Percentiles rank a stretch among this genome's conserved stretches.
Conservation (phyloP, 2,888 invertebrate species). For the Tuta absoluta region DNA sequence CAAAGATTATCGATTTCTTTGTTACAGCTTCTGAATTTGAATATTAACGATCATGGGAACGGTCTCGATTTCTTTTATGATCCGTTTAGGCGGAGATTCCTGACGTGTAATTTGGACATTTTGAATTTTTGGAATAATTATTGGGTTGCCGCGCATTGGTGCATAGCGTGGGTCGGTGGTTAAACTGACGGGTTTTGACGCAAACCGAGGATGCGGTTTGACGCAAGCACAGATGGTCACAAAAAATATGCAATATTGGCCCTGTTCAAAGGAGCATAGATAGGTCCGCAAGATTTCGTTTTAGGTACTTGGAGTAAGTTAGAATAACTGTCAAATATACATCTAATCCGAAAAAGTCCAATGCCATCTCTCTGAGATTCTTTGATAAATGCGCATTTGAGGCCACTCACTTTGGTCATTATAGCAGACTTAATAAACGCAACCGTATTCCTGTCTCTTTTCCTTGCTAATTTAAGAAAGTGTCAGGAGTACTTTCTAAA, state of each 20-base stretch:
- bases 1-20: constrained; percentile 70
- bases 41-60: constrained; percentile 74
- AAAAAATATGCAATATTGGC: too few relatives aligned
- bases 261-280: too few relatives aligned
- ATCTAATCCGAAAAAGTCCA: too few relatives aligned
- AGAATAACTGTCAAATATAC: too few relatives aligned
- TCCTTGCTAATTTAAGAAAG: too few relatives aligned
- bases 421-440: too few relatives aligned
- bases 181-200: constrained; percentile 45
- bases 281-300: too few relatives aligned
- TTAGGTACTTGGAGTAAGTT: too few relatives aligned
- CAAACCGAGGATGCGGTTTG: constrained; percentile 51
- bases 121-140: constrained; percentile 25
- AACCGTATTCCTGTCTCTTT: too few relatives aligned
- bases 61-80: constrained; percentile 32
- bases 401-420: too few relatives aligned
- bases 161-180: constrained; percentile 33
- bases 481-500: background rate
- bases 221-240: constrained; percentile 37
- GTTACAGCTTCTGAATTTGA: constrained; percentile 64
- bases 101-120: constrained; percentile 33
- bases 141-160: constrained; percentile 26
- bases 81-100: constrained; percentile 30
- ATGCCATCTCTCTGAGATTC: too few relatives aligned
- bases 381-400: too few relatives aligned